phyloP scores from a whole-genome alignment of 2,888 invertebrate species.

The Euproctis similis region DNA sequence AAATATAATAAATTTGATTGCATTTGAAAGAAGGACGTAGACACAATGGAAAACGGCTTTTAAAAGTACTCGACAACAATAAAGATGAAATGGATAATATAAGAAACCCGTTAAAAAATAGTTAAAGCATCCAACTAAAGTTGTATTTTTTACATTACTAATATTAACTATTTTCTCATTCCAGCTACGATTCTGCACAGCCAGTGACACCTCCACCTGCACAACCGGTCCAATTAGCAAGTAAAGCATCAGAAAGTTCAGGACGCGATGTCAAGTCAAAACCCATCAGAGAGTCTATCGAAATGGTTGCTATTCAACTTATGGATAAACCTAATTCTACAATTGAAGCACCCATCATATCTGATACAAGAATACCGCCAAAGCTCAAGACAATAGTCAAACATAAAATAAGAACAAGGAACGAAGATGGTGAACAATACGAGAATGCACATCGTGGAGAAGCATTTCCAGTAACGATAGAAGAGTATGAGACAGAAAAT shows the following conservation, averaged over 20 bases:
- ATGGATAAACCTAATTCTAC: constrained; percentile 62
- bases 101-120: too few relatives aligned
- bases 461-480: constrained; percentile 79
- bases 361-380: constrained; percentile 79
- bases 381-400: constrained; percentile 75
- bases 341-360: constrained; percentile 44
- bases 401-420: constrained; percentile 57
- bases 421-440: constrained; percentile 45
- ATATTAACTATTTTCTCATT: constrained; percentile 6
- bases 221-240: constrained; percentile 5
- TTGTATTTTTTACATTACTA: too few relatives aligned
- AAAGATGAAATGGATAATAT: too few relatives aligned
- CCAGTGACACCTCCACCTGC: constrained; percentile 1
- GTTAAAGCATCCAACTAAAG: too few relatives aligned
- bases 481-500: constrained; percentile 76
- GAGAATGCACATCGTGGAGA: constrained; percentile 79
- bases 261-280: constrained; percentile 58
- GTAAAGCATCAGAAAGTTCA: constrained; percentile 26
- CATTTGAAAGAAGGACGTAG: too few relatives aligned
- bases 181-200: constrained; percentile 7
- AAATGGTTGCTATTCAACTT: constrained; percentile 75
- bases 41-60: too few relatives aligned
- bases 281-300: constrained; percentile 74
- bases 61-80: too few relatives aligned
- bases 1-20: too few relatives aligned